A percentile compares a stretch with the other conserved stretches of the same genome.
These are phyloP conservation scores for Sylvia borin DNA, from an alignment of 2,797 vertebrate genomes.

Conservation along the genomic window DNA sequence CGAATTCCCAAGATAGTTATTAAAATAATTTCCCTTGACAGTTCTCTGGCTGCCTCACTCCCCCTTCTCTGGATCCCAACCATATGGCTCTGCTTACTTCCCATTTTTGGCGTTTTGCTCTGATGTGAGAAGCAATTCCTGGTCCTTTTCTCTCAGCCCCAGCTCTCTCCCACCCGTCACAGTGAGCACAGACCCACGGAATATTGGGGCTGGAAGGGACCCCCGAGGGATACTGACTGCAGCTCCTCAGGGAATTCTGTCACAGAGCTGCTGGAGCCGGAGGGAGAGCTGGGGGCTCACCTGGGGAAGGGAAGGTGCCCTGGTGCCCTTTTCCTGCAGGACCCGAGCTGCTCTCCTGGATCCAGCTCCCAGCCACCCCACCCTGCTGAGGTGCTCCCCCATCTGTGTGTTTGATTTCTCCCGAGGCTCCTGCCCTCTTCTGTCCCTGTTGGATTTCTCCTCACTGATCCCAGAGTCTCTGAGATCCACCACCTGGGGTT, in stretches of 20 bases:
- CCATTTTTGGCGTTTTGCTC: neutral
- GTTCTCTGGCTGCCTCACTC: slow-evolving; percentile 35
- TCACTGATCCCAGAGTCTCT: no score
- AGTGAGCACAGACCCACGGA: fast-evolving
- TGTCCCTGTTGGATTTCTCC: no score
- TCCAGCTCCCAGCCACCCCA: no score
- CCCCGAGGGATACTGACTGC: neutral
- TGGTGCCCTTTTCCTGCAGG: no score
- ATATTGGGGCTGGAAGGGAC: fast-evolving
- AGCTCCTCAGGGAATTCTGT: neutral
- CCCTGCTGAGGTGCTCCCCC: no score
- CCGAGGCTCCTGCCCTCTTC: no score
- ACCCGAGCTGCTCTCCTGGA: no score
- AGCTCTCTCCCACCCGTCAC: fast-evolving
- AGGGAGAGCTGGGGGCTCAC: neutral
- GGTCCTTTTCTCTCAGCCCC: neutral
- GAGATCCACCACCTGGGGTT: no score
- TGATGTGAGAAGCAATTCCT: neutral
- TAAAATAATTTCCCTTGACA: slow-evolving; percentile 53
- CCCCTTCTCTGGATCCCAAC: neutral
- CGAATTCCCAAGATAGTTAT: slow-evolving; percentile 32
- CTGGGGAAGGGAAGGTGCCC: neutral
- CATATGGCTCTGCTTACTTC: neutral
- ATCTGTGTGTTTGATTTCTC: no score
- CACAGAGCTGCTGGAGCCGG: neutral